These are phyloP conservation scores for Osmerus mordax DNA, from an alignment of 2,113 vertebrate genomes.

Conservation along the genomic window DNA sequence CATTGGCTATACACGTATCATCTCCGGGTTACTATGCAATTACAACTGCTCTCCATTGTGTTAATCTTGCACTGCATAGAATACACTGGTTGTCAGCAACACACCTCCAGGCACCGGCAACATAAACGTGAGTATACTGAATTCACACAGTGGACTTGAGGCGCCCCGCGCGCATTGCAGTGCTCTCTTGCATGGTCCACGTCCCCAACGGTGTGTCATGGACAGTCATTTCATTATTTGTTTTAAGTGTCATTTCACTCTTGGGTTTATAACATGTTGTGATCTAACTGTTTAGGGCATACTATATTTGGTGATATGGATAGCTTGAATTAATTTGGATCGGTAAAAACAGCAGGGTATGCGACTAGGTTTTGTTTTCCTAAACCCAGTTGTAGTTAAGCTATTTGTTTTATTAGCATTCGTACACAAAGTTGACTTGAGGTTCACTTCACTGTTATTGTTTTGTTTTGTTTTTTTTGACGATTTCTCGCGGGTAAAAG, in stretches of 20 bases:
- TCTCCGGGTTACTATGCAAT: constrained; percentile 99
- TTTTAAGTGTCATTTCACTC: not conserved
- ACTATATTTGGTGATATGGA: not conserved
- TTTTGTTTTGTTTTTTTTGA: too few species aligned
- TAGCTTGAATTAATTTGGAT: not conserved
- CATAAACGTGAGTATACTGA: constrained; percentile 89
- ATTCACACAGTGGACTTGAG: constrained; percentile 3
- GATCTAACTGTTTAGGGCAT: not conserved
- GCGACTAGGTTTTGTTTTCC: not conserved
- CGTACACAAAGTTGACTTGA: too few species aligned
- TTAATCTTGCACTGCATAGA: constrained; percentile 99
- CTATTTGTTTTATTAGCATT: too few species aligned
- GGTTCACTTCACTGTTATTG: too few species aligned
- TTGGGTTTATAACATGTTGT: not conserved
- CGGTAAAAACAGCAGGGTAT: not conserved
- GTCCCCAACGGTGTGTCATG: not conserved
- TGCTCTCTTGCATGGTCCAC: constrained; percentile 36
- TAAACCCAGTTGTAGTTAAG: not conserved
- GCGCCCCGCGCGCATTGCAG: constrained; percentile 17
- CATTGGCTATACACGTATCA: constrained; percentile 76
- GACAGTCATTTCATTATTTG: not conserved
- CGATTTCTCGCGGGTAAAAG: not conserved
- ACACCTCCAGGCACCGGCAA: constrained; percentile 90
- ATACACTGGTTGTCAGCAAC: constrained; percentile 94
- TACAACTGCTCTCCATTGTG: constrained; percentile 97